phyloP scores from a whole-genome alignment of 2,113 vertebrate species.

The Brienomyrus longianalis region DNA sequence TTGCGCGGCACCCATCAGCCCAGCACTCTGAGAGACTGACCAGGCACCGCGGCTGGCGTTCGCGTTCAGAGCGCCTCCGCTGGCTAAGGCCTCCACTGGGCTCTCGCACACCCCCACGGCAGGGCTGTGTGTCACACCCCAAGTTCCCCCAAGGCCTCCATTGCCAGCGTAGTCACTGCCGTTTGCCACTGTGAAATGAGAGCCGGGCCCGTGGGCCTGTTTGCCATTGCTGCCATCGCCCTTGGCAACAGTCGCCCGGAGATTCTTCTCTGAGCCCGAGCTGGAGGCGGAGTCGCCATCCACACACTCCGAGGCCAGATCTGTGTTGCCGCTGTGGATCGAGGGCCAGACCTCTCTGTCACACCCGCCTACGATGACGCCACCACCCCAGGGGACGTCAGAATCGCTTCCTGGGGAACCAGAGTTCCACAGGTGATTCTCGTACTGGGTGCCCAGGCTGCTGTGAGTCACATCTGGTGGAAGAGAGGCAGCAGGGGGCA shows the following conservation, averaged over 20 bases:
- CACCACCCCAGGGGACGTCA: slow-evolving; percentile 81
- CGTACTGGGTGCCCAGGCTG: slow-evolving; percentile 89
- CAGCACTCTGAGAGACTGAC: slow-evolving; percentile 75
- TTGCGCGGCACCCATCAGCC: slow-evolving; percentile 73
- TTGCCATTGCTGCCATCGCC: slow-evolving; percentile 64
- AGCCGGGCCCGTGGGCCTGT: slow-evolving; percentile 48
- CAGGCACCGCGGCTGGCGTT: slow-evolving; percentile 95
- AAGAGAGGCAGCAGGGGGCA: neutral
- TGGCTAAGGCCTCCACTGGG: slow-evolving; percentile 71
- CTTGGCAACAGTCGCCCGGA: slow-evolving; percentile 66
- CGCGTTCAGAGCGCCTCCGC: slow-evolving; percentile 87
- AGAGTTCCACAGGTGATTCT: slow-evolving; percentile 83
- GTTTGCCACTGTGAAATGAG: slow-evolving; percentile 46
- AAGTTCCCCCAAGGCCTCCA: slow-evolving; percentile 68
- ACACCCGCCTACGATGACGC: slow-evolving; percentile 74
- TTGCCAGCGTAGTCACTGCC: slow-evolving; percentile 88
- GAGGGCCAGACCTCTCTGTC: slow-evolving; percentile 80
- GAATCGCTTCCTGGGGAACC: slow-evolving; percentile 80
- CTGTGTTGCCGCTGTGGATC: slow-evolving; percentile 73
- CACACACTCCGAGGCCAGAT: slow-evolving; percentile 88
- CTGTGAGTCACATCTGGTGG: slow-evolving; percentile 80
- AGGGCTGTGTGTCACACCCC: slow-evolving; percentile 66
- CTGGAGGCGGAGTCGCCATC: slow-evolving; percentile 87
- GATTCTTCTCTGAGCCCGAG: slow-evolving; percentile 82
- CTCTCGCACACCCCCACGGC: slow-evolving; percentile 75